phyloP scores from a whole-genome alignment of 2,888 invertebrate genomes.

The Athetis lepigone region DNA sequence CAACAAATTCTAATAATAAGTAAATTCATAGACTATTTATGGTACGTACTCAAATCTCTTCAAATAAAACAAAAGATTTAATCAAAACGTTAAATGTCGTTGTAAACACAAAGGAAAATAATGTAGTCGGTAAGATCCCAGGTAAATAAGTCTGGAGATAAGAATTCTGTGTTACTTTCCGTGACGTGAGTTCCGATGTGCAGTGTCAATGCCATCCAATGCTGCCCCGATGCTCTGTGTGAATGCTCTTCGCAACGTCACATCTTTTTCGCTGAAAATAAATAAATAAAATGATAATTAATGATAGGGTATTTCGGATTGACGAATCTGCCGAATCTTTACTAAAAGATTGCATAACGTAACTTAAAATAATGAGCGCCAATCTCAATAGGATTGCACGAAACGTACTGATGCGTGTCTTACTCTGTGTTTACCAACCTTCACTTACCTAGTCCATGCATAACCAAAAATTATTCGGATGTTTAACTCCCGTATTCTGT shows the following conservation, averaged over 20 bases:
- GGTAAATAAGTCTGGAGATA: conserved; percentile 42
- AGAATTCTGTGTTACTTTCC: conserved; percentile 47
- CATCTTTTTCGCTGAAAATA: too few relatives aligned
- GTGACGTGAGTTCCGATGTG: conserved; percentile 40
- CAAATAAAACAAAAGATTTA: conserved; percentile 6
- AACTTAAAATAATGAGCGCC: conserved; percentile 32
- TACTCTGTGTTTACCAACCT: conserved; percentile 28
- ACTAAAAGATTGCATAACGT: conserved; percentile 24
- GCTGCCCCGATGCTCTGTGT: conserved; percentile 15
- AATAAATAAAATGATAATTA: too few relatives aligned
- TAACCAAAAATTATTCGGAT: conserved; percentile 15
- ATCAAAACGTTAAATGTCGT: conserved; percentile 19
- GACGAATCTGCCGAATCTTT: conserved; percentile 11
- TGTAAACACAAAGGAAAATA: conserved; percentile 41
- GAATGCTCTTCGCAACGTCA: conserved; percentile 17
- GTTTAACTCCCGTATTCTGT: not conserved
- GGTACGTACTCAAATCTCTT: not conserved
- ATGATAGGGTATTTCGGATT: too few relatives aligned
- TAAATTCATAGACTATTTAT: conserved; percentile 18
- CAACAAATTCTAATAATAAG: conserved; percentile 15
- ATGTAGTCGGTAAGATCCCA: conserved; percentile 31
- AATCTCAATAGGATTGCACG: conserved; percentile 27
- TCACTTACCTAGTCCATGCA: conserved; percentile 8
- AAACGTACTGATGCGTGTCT: conserved; percentile 44
- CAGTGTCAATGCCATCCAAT: conserved; percentile 49